Evolutionary conservation across 2,888 invertebrate genomes (phyloP).

Genomic region (Plebejus anna): DNA sequence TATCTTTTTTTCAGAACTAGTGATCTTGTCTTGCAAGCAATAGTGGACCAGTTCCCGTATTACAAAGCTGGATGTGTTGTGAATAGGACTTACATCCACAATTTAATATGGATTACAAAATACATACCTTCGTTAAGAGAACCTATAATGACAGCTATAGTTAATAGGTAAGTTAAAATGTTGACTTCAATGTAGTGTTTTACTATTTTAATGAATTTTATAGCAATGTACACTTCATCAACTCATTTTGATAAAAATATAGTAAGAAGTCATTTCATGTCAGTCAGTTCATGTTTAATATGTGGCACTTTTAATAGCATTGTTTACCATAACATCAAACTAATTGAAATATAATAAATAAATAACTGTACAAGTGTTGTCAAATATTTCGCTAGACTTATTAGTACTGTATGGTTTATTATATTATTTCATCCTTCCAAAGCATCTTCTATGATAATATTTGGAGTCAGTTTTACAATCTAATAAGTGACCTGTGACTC

Average conservation of each 20-base stretch:
- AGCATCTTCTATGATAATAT: neutral
- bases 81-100: slow-evolving; percentile 88
- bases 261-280: no score
- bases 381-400: no score
- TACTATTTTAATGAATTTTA: neutral
- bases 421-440: no score
- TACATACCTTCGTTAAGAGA: slow-evolving; percentile 86
- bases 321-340: no score
- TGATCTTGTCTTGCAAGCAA: slow-evolving; percentile 82
- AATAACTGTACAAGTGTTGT: no score
- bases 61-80: slow-evolving; percentile 83
- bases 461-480: neutral
- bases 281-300: no score
- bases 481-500: neutral
- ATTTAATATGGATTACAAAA: slow-evolving; percentile 86
- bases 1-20: slow-evolving; percentile 80
- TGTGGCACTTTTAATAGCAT: no score
- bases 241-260: no score
- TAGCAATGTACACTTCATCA: no score
- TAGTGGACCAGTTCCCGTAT: slow-evolving; percentile 87
- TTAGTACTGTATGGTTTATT: no score
- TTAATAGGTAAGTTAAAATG: slow-evolving; percentile 83
- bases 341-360: no score
- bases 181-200: no score
- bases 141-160: slow-evolving; percentile 85